Evolutionary conservation across 2,797 vertebrate species (phyloP).

Genomic region (Sphenodon punctatus): DNA sequence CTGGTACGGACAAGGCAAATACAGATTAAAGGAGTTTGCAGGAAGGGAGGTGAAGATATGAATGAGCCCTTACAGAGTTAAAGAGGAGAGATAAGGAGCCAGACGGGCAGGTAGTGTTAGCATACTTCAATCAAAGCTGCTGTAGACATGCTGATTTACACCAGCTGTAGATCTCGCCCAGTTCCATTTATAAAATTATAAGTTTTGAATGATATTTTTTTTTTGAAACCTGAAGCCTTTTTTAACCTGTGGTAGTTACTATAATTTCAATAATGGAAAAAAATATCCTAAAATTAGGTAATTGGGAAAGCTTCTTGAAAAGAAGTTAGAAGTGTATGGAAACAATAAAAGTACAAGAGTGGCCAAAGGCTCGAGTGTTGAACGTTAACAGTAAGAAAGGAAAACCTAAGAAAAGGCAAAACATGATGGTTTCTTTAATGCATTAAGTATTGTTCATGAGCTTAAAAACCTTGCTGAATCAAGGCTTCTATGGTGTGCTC

Average conservation of each 20-base stretch:
- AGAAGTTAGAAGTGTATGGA: background rate
- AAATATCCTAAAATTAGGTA: background rate
- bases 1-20: too few relatives aligned
- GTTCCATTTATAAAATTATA: background rate
- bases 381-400: background rate
- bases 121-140: background rate
- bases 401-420: background rate
- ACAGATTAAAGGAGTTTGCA: too few relatives aligned
- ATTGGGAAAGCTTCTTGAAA: background rate
- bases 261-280: background rate
- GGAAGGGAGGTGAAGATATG: too few relatives aligned
- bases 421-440: too few relatives aligned
- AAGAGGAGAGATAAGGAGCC: too few relatives aligned
- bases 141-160: background rate
- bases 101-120: too few relatives aligned
- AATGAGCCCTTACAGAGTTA: too few relatives aligned
- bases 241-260: background rate
- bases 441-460: too few relatives aligned
- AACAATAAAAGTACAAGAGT: background rate
- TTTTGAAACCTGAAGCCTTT: background rate
- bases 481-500: too few relatives aligned
- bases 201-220: too few relatives aligned
- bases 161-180: background rate
- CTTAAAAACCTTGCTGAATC: background rate
- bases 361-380: background rate